Conservation (phyloP, 1,140 invertebrate genomes). For the Eubasilissa regina region DNA sequence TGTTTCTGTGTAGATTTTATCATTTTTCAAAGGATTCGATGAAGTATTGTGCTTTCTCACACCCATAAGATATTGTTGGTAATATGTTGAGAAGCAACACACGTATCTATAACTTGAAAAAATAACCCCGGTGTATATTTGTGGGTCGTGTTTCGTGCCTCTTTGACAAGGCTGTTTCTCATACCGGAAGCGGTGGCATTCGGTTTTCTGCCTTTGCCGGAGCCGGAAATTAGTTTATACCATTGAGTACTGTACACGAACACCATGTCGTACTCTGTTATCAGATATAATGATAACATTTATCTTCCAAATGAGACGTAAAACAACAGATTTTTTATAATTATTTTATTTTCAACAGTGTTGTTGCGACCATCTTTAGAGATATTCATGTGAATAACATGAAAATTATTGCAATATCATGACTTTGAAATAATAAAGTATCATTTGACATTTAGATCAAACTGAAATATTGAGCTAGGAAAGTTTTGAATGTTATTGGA, state of each 20-base stretch:
- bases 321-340: too few relatives aligned
- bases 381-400: too few relatives aligned
- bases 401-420: too few relatives aligned
- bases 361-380: too few relatives aligned
- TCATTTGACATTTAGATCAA: too few relatives aligned
- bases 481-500: too few relatives aligned
- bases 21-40: not conserved
- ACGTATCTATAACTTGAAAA: constrained; percentile 16
- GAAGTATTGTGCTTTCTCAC: not conserved
- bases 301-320: too few relatives aligned
- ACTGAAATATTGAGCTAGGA: too few relatives aligned
- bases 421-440: too few relatives aligned
- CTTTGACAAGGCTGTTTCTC: not conserved
- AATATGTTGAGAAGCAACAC: not conserved
- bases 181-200: constrained; percentile 31
- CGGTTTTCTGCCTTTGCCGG: not conserved
- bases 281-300: not conserved
- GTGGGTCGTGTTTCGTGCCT: not conserved
- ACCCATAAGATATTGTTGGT: not conserved
- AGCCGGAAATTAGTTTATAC: constrained; percentile 56
- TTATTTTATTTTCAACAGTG: too few relatives aligned
- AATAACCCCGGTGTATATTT: not conserved
- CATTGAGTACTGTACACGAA: constrained; percentile 29
- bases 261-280: constrained; percentile 33
- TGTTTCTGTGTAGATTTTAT: not conserved